Evolutionary conservation across 2,888 invertebrate genomes (phyloP).

Genomic region (Pristionchus exspectatus): DNA sequence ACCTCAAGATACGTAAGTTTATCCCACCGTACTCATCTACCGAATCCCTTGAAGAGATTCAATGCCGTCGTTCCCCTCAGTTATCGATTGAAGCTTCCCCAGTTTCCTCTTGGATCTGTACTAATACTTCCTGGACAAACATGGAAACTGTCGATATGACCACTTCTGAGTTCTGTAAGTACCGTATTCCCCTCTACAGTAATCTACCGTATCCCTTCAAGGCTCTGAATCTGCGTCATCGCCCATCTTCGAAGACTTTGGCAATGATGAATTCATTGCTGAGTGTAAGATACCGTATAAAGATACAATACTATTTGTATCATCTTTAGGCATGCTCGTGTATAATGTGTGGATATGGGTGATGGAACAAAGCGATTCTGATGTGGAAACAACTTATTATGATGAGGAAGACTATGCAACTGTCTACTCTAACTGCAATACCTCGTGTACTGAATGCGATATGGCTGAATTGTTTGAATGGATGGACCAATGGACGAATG

Average conservation of each 20-base stretch:
- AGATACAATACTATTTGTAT: no score
- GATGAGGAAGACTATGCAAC: neutral
- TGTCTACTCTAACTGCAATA: neutral
- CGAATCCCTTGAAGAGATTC: neutral
- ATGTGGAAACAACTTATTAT: no score
- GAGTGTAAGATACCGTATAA: no score
- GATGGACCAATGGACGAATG: neutral
- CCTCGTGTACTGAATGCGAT: neutral
- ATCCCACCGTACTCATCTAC: conserved; percentile 2
- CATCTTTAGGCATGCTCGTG: no score
- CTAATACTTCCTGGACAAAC: conserved; percentile 5
- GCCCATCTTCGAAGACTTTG: no score
- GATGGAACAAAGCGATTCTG: no score
- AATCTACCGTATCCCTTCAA: neutral
- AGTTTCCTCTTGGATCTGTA: neutral
- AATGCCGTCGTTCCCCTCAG: neutral
- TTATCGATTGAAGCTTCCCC: neutral
- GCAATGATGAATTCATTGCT: no score
- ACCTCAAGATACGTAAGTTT: conserved; percentile 1
- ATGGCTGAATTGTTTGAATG: neutral
- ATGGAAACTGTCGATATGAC: neutral
- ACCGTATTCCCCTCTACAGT: neutral
- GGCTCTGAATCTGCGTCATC: no score
- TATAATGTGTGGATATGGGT: no score
- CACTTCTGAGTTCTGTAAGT: neutral